Evolutionary conservation across 2,888 invertebrate genomes (phyloP).

Genomic region (Aleiodes testaceus): DNA sequence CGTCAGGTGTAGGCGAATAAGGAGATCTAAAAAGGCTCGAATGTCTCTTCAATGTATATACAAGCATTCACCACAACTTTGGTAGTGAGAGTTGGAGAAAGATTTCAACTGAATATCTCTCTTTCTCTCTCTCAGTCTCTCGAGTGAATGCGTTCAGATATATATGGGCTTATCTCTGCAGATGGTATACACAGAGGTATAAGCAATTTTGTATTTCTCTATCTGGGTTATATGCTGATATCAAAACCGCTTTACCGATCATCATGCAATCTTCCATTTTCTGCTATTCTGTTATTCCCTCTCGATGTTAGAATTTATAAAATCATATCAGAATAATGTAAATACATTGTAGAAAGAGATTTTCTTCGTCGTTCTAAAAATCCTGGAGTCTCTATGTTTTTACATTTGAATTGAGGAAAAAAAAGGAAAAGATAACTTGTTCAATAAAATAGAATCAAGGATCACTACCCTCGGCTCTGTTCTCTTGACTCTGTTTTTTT

Average conservation of each 20-base stretch:
- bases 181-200: slow-evolving; percentile 21
- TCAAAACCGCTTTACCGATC: slow-evolving; percentile 31
- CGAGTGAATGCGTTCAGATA: slow-evolving; percentile 19
- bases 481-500: background rate
- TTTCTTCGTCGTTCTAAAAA: background rate
- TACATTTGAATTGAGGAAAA: background rate
- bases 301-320: slow-evolving; percentile 15
- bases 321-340: slow-evolving; percentile 23
- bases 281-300: slow-evolving; percentile 14
- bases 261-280: slow-evolving; percentile 22
- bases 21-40: slow-evolving; percentile 29
- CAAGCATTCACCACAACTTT: background rate
- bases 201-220: slow-evolving; percentile 28
- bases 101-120: too few relatives aligned
- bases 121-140: background rate
- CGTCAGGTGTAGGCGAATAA: slow-evolving; percentile 49
- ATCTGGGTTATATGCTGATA: slow-evolving; percentile 16
- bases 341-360: background rate
- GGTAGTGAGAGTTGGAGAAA: too few relatives aligned
- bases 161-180: slow-evolving; percentile 27
- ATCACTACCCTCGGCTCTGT: background rate
- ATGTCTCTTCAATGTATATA: slow-evolving; percentile 19
- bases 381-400: background rate
- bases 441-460: background rate
- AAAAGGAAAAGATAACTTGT: background rate